A percentile compares a stretch with the other conserved stretches of the same genome.
Conservation (phyloP, 1,140 invertebrate genomes). For the Euwallacea similis region DNA sequence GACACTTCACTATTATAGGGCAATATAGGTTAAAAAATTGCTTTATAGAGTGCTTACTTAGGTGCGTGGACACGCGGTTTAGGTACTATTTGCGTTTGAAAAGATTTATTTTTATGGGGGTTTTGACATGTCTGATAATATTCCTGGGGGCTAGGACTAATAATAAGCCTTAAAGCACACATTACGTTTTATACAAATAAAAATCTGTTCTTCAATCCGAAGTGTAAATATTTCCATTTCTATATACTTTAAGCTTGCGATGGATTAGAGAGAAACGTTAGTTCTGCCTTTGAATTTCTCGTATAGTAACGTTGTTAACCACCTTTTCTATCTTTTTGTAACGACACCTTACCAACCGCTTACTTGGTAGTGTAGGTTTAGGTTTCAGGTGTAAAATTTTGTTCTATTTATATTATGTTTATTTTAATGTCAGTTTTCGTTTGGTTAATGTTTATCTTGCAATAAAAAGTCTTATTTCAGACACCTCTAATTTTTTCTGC, state of each 20-base stretch:
- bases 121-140: neutral
- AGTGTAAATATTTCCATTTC: conserved; percentile 2
- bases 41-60: conserved; percentile 26
- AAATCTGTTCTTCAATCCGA: neutral
- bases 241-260: neutral
- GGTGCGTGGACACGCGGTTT: neutral
- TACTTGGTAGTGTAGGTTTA: conserved; percentile 22
- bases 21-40: conserved; percentile 22
- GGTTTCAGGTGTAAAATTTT: conserved; percentile 4
- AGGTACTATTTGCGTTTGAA: neutral
- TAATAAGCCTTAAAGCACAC: neutral
- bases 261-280: neutral
- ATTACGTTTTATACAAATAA: neutral
- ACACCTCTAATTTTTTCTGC: neutral
- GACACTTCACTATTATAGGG: conserved; percentile 19
- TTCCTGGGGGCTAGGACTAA: neutral
- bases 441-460: conserved; percentile 32
- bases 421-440: conserved; percentile 7
- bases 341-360: conserved; percentile 8
- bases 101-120: neutral
- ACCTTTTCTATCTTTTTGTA: neutral
- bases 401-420: conserved; percentile 16
- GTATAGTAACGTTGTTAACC: neutral
- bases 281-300: neutral
- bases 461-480: conserved; percentile 12